These are phyloP conservation scores for Cenopis cana DNA, from an alignment of 2,888 invertebrate species.

Conservation along the genomic window DNA sequence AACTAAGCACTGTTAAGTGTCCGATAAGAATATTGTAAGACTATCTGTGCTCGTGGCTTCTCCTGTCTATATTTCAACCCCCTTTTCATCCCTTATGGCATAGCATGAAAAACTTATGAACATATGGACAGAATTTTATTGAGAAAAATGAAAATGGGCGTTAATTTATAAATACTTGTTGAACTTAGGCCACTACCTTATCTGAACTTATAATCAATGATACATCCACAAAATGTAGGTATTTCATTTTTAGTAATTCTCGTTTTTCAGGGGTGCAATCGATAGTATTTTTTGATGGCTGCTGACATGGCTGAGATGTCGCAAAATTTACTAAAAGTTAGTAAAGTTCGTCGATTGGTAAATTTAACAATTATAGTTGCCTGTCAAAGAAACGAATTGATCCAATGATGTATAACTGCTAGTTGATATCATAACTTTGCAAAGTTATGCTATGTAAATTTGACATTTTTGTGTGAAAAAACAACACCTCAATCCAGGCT, in stretches of 20 bases:
- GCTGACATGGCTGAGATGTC: background rate
- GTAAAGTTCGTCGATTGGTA: no score
- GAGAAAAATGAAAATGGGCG: background rate
- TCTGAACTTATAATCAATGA: background rate
- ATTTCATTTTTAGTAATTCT: background rate
- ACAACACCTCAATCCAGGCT: no score
- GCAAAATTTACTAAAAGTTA: background rate
- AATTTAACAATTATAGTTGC: background rate
- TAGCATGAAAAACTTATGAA: background rate
- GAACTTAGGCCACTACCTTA: background rate
- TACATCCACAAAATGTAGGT: background rate
- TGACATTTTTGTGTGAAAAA: no score
- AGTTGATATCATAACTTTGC: no score
- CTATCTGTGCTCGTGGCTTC: background rate
- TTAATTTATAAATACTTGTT: background rate
- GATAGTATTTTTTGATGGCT: background rate
- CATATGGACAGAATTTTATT: background rate
- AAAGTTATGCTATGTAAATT: no score
- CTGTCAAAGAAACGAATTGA: background rate
- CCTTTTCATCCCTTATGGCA: background rate
- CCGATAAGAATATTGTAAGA: conserved; percentile 15
- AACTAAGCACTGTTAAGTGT: conserved; percentile 4
- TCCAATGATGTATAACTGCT: no score
- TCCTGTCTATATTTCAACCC: background rate
- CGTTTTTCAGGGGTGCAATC: background rate